These are phyloP conservation scores for Paracanthobrama guichenoti DNA, from an alignment of 2,113 vertebrate species.

Conservation along the genomic window DNA sequence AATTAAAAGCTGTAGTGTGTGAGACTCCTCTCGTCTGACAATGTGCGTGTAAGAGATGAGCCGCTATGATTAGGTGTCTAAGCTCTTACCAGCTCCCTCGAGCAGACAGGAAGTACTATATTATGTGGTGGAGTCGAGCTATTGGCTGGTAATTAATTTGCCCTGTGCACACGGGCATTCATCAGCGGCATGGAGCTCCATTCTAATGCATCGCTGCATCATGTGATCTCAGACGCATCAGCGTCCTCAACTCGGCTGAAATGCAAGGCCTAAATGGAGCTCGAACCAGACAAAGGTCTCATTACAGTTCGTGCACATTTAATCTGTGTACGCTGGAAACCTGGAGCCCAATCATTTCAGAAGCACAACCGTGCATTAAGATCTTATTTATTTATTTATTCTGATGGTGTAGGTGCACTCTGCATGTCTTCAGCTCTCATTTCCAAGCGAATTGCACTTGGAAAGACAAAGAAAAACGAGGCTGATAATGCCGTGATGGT, in stretches of 20 bases:
- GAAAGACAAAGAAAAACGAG: constrained; percentile 26
- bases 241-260: not conserved
- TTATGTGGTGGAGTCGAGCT: constrained; percentile 37
- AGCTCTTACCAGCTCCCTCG: constrained; percentile 30
- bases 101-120: constrained; percentile 50
- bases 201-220: constrained; percentile 35
- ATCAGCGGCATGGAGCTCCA: constrained; percentile 15
- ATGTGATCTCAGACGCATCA: constrained; percentile 10
- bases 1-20: constrained; percentile 24
- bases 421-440: constrained; percentile 7
- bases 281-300: constrained; percentile 24
- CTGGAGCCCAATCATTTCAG: constrained; percentile 6
- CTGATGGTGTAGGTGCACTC: not conserved
- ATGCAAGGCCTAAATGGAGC: constrained; percentile 6
- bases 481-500: constrained; percentile 22
- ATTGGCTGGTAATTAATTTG: constrained; percentile 54
- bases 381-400: constrained; percentile 4
- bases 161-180: constrained; percentile 20
- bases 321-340: constrained; percentile 17
- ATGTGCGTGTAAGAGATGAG: constrained; percentile 17
- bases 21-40: constrained; percentile 27
- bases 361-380: not conserved
- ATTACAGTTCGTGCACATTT: constrained; percentile 2
- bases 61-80: constrained; percentile 45
- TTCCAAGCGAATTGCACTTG: constrained; percentile 10